phyloP scores from a whole-genome alignment of 2,113 vertebrate species.

The Callospermophilus lateralis region DNA sequence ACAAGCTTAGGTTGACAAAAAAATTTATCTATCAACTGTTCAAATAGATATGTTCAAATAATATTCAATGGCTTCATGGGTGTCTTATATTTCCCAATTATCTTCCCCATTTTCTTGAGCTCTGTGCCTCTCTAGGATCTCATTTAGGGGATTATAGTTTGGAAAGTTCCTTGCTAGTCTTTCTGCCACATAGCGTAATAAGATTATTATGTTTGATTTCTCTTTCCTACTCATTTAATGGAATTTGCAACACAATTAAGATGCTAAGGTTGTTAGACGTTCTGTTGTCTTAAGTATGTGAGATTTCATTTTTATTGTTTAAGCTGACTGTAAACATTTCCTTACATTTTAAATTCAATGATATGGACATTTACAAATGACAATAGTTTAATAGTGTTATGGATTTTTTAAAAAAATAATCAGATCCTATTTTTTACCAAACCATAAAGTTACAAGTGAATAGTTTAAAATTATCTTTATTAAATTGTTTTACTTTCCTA shows the following conservation, averaged over 20 bases:
- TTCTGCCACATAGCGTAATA: not conserved
- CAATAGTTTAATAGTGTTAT: not conserved
- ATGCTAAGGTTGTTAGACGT: not conserved
- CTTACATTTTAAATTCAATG: slow-evolving; percentile 14
- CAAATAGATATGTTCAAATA: not conserved
- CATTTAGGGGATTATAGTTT: not conserved
- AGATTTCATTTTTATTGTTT: not conserved
- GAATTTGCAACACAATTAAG: not conserved
- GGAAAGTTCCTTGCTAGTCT: not conserved
- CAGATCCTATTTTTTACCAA: not conserved
- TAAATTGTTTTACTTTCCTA: not conserved
- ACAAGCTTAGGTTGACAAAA: not conserved
- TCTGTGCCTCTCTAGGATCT: not conserved
- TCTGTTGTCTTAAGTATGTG: not conserved
- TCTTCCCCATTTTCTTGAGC: not conserved
- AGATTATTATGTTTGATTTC: not conserved
- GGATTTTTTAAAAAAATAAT: slow-evolving; percentile 24
- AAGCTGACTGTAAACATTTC: not conserved
- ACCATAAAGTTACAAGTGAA: slow-evolving; percentile 19
- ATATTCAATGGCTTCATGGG: not conserved
- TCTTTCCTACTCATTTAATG: not conserved
- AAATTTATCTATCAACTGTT: slow-evolving; percentile 6
- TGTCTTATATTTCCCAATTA: not conserved
- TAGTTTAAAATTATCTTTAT: not conserved
- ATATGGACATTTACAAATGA: slow-evolving; percentile 33